Base-by-base conservation (phyloP, 2,888 invertebrate genomes). In the Brassicogethes aeneus region DNA sequence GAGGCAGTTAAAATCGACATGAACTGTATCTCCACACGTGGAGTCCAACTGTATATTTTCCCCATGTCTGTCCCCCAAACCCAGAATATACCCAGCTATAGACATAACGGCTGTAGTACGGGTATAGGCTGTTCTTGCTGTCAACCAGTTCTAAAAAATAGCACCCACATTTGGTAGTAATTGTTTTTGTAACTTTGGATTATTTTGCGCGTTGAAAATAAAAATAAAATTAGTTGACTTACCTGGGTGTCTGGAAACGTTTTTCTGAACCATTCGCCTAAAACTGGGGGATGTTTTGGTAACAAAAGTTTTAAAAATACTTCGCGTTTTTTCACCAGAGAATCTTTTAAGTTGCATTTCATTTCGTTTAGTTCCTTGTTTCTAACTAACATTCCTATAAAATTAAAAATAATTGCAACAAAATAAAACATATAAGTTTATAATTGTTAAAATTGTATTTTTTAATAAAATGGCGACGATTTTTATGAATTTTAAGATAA, bases 1-100 rank as follows among this genome's bases (percentile, higher is more conserved):
- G 12, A 99, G 72, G 61, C 95, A 94, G 69, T 95, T 97, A 67
- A 96, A 97, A 68, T 99, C 99, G 0, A 99, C 97, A 65, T 99
- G 99, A 1, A 99, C 87, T 0, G 85, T 80, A 62, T 97, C 94
- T 0, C 99, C 99, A 55, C 83, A 88, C 1, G 80, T 86, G 0
- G 89, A 82, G 69, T 99, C 96, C 52, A 97, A 78, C 3, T 93
- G 75, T 58, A 99, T 90, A 66, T 97, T 97, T 70, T 96, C 93
- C 16, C 94, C 93, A 61, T 96, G 92, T 10, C 99, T 78, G 70
- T 99, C 99, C 8, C 99, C 99, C 10, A 99, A 74, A 1, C 79
- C 79, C 40, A 95, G 75, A 54, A 93, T 85, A 60, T 90, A 93
- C 37, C 95, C 94, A 43, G 93, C 88, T 79, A 97, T 94, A 1